Evolutionary conservation across 2,888 invertebrate species (phyloP), one percentile per base, ranked within the genome.

Genomic region (Agrochola litura): DNA sequence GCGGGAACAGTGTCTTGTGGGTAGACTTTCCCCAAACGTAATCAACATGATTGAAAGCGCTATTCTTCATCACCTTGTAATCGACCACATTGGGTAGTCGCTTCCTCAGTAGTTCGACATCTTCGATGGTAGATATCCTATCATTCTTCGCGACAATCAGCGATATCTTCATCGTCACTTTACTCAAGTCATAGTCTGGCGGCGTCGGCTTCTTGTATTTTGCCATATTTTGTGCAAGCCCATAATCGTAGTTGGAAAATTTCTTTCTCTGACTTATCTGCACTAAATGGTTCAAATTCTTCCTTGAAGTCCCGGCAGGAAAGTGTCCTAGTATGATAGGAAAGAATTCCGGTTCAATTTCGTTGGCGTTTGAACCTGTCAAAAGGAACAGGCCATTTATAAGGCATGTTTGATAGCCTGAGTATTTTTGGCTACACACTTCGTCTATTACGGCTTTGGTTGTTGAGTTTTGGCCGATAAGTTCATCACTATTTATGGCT

Each of bases 161-260:
- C 1, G 89, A 89, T 0, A 90, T 76, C 0, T 86, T 86, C 88
- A 92, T 91, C 0, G 88, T 92, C 10, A 94, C 88, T 69, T 90
- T 91, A 14, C 67, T 84, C 64, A 95, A 73, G 54, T 93, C 86
- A 69, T 94, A 94, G 1, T 80, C 73, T 0, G 94, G 94, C 0
- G 94, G 91, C 2, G 52, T 52, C 0, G 14, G 25, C 0, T 88
- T 85, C 0, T 88, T 85, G 61, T 95, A 95, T 2, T 69, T 25
- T 1, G 56, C 41, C 60, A 91, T 49, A 77, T 94, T 95, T 52
- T 82, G 66, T 0, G 3, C 30, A 0, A 65, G 9, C 0, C 94
- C 93, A 68, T 94, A 92, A 63, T 95, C 92, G 68, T 91, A 95
- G 6, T 86, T 73, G 0, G 86, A 79, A 76, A 95, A 95, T 12